phyloP scores from a whole-genome alignment of 2,797 vertebrate species.

The Sebastolobus altivelis region DNA sequence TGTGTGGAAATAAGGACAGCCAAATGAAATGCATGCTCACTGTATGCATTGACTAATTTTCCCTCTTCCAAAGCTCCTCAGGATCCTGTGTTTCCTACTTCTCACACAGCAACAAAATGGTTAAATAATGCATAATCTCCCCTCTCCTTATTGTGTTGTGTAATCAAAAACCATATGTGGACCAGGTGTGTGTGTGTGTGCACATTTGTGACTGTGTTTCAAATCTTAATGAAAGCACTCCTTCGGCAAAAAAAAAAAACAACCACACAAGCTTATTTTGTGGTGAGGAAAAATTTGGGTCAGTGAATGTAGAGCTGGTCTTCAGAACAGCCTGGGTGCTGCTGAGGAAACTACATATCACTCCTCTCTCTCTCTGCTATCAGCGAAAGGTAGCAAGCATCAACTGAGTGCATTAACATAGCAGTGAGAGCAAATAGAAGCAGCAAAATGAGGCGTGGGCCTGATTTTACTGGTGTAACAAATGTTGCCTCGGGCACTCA shows the following conservation, averaged over 20 bases:
- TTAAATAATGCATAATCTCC: conserved; percentile 65
- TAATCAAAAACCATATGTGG: conserved; percentile 40
- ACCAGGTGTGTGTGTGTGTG: conserved; percentile 15
- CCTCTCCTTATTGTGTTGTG: conserved; percentile 49
- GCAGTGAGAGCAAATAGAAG: conserved; percentile 63
- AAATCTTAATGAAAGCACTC: conserved; percentile 32
- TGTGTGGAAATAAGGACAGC: conserved; percentile 9
- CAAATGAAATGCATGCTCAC: conserved; percentile 27
- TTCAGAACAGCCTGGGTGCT: conserved; percentile 48
- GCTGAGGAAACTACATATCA: conserved; percentile 52
- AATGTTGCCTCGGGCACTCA: conserved; percentile 65
- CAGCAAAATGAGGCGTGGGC: conserved; percentile 77
- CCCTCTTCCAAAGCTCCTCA: conserved; percentile 25
- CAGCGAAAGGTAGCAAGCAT: conserved; percentile 53
- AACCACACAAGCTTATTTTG: conserved; percentile 11
- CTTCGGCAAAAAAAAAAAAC: conserved; percentile 22
- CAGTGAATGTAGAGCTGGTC: conserved; percentile 60
- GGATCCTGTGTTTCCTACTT: conserved; percentile 33
- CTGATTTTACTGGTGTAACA: conserved; percentile 72
- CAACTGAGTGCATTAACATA: conserved; percentile 66
- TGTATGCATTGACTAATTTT: conserved; percentile 28
- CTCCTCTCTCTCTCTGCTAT: conserved; percentile 27
- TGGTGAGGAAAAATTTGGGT: conserved; percentile 65
- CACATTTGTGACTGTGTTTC: conserved; percentile 21
- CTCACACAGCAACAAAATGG: conserved; percentile 41